Base-by-base conservation (phyloP, 2,888 invertebrate genomes). In the Catonia carolina region DNA sequence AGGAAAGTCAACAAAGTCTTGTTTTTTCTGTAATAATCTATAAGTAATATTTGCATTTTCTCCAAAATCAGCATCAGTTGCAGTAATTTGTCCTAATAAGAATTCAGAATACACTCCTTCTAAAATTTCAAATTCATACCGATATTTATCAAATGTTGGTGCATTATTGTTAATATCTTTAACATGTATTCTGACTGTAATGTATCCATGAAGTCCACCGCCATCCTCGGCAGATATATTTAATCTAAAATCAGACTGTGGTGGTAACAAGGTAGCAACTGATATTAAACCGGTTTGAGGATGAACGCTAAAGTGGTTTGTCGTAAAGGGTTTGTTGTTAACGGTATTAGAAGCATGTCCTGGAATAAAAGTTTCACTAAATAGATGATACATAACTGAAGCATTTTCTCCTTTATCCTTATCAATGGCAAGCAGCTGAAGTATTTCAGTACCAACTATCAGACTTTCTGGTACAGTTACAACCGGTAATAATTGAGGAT, bases 121-220 rank as follows among this genome's bases (percentile, higher is more conserved):
- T 52, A 85, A 80, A 0, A 89, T 80, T 66, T 89, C 85, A 63
- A 91, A 92, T 51, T 80, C 85, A 68, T 92, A 92, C 82, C 84
- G 87, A 0, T 87, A 81, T 64, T 88, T 86, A 63, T 84, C 83
- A 63, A 92, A 92, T 61, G 84, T 81, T 0, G 92, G 92, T 4
- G 85, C 81, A 69, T 92, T 89, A 65, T 92, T 86, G 70, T 92
- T 92, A 0, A 91, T 81, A 67, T 89, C 89, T 66, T 81, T 80
- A 0, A 91, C 79, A 49, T 80, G 80, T n/a, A 92, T 77, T 63
- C 84, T 78, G 2, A 91, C 71, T 5, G 81, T 80, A 1, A 88
- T 78, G 52, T 78, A 77, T 63, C 89, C 89, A 63, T 78, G 80
- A 2, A 90, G 71, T 2, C 85, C 86, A 3, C 86, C 89, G 0